phyloP scores from a whole-genome alignment of 2,888 invertebrate genomes.

The Hypomecis punctinalis region DNA sequence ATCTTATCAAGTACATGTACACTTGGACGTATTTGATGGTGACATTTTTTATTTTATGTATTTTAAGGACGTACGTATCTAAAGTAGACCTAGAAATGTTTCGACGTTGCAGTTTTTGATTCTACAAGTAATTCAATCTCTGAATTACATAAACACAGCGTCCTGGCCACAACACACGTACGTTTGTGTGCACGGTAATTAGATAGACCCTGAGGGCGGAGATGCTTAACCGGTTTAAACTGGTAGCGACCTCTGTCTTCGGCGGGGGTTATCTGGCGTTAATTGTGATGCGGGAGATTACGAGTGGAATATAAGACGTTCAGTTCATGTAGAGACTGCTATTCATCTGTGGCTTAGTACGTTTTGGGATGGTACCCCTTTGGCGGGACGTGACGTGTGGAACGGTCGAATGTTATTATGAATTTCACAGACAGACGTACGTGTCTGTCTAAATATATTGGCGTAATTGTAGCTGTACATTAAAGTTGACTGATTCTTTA shows the following conservation, averaged over 20 bases:
- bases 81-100: neutral
- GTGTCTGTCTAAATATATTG: conserved; percentile 1
- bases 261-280: conserved; percentile 84
- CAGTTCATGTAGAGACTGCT: conserved; percentile 28
- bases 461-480: neutral
- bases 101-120: neutral
- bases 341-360: conserved; percentile 15
- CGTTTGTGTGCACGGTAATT: conserved; percentile 73
- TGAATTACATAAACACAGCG: conserved; percentile 34
- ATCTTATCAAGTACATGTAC: too few relatives aligned
- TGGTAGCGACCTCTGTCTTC: conserved; percentile 80
- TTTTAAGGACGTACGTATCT: neutral
- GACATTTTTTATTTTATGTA: neutral
- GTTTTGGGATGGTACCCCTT: conserved; percentile 49
- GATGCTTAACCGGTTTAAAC: conserved; percentile 82
- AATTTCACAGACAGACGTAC: neutral
- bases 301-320: conserved; percentile 72
- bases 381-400: conserved; percentile 54
- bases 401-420: conserved; percentile 13
- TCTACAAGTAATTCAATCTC: conserved; percentile 15
- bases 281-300: conserved; percentile 84
- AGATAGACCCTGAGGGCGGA: conserved; percentile 81
- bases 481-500: too few relatives aligned
- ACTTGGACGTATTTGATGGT: too few relatives aligned
- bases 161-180: conserved; percentile 43